Conservation (phyloP, 2,113 vertebrate species). For the Girardinichthys multiradiatus region DNA sequence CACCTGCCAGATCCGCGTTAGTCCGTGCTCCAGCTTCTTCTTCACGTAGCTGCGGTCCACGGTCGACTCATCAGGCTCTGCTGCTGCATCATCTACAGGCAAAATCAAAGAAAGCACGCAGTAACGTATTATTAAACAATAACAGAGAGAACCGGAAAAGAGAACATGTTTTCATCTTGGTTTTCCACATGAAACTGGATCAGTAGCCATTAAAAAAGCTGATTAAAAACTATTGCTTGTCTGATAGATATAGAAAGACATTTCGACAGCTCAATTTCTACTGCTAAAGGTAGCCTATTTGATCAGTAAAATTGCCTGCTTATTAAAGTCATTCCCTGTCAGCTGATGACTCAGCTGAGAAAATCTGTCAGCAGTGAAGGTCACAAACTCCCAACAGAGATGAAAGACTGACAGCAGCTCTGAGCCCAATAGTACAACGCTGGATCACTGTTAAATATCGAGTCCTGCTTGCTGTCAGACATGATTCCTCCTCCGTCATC, state of each 20-base stretch:
- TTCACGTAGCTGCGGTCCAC: slow-evolving; percentile 97
- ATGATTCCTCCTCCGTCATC: slow-evolving; percentile 8
- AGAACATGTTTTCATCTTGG: neutral
- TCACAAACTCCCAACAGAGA: slow-evolving; percentile 27
- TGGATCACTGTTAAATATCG: slow-evolving; percentile 13
- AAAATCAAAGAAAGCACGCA: slow-evolving; percentile 9
- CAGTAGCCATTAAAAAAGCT: neutral
- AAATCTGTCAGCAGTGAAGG: slow-evolving; percentile 7
- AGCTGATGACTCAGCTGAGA: slow-evolving; percentile 9
- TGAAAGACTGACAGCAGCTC: slow-evolving; percentile 14
- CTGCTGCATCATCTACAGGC: slow-evolving; percentile 57
- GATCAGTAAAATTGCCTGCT: neutral
- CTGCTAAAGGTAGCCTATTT: neutral
- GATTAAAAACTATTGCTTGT: too few species aligned
- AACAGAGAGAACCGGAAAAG: neutral
- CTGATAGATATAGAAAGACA: neutral
- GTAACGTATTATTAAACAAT: neutral
- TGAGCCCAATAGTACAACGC: slow-evolving; percentile 4
- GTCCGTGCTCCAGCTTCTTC: slow-evolving; percentile 96
- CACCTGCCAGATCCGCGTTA: slow-evolving; percentile 99
- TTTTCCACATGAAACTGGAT: neutral
- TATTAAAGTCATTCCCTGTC: slow-evolving; percentile 6
- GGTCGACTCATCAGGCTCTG: slow-evolving; percentile 84
- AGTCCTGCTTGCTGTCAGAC: slow-evolving; percentile 22
- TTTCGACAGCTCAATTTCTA: neutral